phyloP scores from a whole-genome alignment of 2,797 vertebrate species.

The Anas georgica region DNA sequence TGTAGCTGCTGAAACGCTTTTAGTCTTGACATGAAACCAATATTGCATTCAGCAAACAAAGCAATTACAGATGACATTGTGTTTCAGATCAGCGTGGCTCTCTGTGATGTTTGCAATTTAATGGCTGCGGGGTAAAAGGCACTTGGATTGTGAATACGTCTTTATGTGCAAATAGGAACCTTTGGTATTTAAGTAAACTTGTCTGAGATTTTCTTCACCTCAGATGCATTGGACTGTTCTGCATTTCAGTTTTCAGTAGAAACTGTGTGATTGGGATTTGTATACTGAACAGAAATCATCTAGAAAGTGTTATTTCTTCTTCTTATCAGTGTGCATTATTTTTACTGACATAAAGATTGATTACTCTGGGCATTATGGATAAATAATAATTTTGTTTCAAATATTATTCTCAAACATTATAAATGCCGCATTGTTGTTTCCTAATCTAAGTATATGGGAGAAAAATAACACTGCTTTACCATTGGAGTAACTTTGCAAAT shows the following conservation, averaged over 20 bases:
- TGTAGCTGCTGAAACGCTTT: not conserved
- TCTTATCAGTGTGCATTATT: not conserved
- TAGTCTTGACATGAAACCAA: not conserved
- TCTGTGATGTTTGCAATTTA: not conserved
- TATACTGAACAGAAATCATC: not conserved
- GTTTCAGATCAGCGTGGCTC: not conserved
- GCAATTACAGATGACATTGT: not conserved
- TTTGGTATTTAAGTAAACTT: not conserved
- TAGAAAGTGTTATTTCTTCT: not conserved
- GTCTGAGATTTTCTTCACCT: not conserved
- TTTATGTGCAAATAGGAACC: not conserved
- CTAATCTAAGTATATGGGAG: not conserved
- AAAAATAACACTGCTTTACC: not conserved
- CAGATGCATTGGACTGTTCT: not conserved
- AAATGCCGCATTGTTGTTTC: not conserved
- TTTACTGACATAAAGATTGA: not conserved
- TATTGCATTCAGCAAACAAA: not conserved
- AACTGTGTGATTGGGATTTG: not conserved
- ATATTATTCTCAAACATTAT: not conserved
- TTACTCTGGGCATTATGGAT: rapidly evolving
- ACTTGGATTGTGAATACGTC: not conserved
- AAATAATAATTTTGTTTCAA: not conserved
- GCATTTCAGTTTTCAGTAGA: not conserved
- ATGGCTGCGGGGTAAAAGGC: not conserved
- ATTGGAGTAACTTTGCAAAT: not conserved